These are phyloP conservation scores for Macrosoma leucophasiata DNA, from an alignment of 2,888 invertebrate genomes.

Conservation along the genomic window DNA sequence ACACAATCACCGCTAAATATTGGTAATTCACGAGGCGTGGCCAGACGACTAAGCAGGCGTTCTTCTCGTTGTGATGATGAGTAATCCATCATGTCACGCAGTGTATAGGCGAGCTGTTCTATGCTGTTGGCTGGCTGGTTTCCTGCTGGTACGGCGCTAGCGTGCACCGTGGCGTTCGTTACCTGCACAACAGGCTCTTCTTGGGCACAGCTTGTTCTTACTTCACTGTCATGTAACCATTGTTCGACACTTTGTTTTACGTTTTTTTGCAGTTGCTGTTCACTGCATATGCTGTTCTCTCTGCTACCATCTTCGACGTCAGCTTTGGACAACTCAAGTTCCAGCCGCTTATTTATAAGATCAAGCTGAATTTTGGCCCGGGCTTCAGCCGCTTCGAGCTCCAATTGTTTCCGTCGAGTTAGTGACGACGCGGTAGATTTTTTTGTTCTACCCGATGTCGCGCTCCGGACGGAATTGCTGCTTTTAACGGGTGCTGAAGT, in stretches of 20 bases:
- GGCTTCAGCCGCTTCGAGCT: conserved; percentile 20
- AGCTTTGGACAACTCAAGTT: conserved; percentile 14
- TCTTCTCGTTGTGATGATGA: neutral
- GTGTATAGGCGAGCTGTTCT: no score
- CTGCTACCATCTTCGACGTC: neutral
- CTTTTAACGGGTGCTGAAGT: no score
- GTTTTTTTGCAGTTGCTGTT: neutral
- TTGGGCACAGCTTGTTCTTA: no score
- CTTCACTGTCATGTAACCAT: no score
- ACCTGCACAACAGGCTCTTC: no score
- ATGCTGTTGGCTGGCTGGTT: no score
- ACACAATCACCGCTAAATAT: conserved; percentile 4
- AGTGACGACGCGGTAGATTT: no score
- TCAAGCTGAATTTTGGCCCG: conserved; percentile 20
- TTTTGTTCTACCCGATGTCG: neutral
- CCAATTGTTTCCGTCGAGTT: conserved; percentile 12
- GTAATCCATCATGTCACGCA: conserved; percentile 1
- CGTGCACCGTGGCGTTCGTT: no score
- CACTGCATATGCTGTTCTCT: neutral
- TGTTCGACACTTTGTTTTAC: no score
- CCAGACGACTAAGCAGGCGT: neutral
- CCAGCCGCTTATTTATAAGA: conserved; percentile 9
- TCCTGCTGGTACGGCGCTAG: no score
- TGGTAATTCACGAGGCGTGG: conserved; percentile 4
- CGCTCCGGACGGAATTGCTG: conserved; percentile 6